Evolutionary conservation across 2,888 invertebrate species (phyloP), one percentile per base, ranked within the genome.

Genomic region (Alitta virens): DNA sequence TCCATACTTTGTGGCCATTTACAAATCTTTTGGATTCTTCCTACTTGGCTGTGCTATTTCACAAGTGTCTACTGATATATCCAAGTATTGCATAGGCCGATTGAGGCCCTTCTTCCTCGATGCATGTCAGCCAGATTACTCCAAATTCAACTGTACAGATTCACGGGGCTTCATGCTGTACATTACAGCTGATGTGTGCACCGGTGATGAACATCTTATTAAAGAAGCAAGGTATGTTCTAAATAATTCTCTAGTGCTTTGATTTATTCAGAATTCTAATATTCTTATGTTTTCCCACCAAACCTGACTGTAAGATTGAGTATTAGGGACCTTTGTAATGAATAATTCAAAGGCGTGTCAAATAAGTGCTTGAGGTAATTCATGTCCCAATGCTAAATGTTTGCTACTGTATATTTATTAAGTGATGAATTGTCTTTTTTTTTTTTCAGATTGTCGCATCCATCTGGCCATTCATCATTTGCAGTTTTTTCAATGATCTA

Each of bases 51-150:
- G 90, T 52, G 90, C 89, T 50, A 87, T 90, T 71, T 90, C 90
- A 69, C 92, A 93, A 80, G 84, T 94, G 54, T 88, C 91, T 68
- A 96, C 95, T 2, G 96, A 98, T 81, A 87, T 95, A 68, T 92
- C 91, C 68, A 97, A 98, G 84, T 96, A 94, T 81, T 88, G 91
- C 12, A 89, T 97, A 68, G 98, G 98, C 43, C 87, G 96, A 60
- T 84, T 97, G 70, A 86, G 98, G 71, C 98, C 98, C 33, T 96
- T 99, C 52, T 99, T 98, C 85, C 88, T 94, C 78, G 87, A 86
- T 71, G 89, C 96, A 0, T 99, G 98, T 78, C 84, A 86, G 60
- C 97, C 97, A 2, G 67, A 80, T 51, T 72, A 53, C 40, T 23
- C 51, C n/a, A 33, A 52, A 9, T 52, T 74, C 40, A 68, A 70